These are phyloP conservation scores for Beaufortia kweichowensis DNA, from an alignment of 2,113 vertebrate species.

Conservation along the genomic window DNA sequence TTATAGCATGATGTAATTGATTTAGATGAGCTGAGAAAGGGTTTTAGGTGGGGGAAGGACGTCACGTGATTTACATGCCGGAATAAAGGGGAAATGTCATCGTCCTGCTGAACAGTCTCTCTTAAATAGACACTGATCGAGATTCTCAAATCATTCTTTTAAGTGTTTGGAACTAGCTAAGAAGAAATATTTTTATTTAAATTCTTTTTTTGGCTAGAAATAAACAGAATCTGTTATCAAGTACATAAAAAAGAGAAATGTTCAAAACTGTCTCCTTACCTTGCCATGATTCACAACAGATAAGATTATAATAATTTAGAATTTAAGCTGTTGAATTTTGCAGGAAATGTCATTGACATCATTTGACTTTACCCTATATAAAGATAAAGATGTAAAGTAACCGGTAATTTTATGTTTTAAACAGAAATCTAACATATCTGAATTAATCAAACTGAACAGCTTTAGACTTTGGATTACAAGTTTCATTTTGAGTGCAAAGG, in stretches of 20 bases:
- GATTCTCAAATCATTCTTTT: background rate
- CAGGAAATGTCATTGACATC: too few relatives aligned
- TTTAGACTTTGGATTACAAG: slow-evolving; percentile 1
- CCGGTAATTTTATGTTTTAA: too few relatives aligned
- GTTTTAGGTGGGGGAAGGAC: slow-evolving; percentile 36
- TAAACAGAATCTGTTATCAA: too few relatives aligned
- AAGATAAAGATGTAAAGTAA: too few relatives aligned
- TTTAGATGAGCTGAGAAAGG: slow-evolving; percentile 51
- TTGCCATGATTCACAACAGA: too few relatives aligned
- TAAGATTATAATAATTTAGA: too few relatives aligned
- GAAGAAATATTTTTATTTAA: background rate
- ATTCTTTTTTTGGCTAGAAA: too few relatives aligned
- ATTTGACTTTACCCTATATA: too few relatives aligned
- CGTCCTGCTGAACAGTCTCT: slow-evolving; percentile 26
- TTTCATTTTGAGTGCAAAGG: background rate
- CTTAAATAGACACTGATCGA: slow-evolving; percentile 4
- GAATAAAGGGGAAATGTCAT: slow-evolving; percentile 6
- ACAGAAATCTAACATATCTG: background rate
- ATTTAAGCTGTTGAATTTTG: too few relatives aligned
- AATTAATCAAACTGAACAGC: slow-evolving; percentile 8
- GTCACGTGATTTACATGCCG: slow-evolving; percentile 13
- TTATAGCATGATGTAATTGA: slow-evolving; percentile 66
- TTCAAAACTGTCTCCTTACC: too few relatives aligned
- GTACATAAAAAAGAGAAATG: too few relatives aligned
- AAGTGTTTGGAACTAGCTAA: background rate